Percentiles rank a stretch among this genome's conserved stretches.
Evolutionary conservation across 2,797 vertebrate genomes (phyloP).

Genomic region (Columba guinea): DNA sequence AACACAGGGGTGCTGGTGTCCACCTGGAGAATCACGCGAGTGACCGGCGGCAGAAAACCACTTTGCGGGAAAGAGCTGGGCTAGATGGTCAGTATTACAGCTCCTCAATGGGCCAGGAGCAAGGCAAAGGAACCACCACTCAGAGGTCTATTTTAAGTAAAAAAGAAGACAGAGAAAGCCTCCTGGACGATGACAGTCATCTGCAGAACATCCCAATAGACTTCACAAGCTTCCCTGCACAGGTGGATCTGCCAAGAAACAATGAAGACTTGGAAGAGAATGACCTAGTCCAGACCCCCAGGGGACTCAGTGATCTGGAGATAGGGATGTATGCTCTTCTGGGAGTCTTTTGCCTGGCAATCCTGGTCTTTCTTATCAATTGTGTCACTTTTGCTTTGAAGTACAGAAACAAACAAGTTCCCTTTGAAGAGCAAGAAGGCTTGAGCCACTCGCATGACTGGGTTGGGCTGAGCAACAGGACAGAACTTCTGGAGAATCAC

Average conservation of each 20-base stretch:
- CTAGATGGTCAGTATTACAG: conserved; percentile 39
- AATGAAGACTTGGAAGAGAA: conserved; percentile 67
- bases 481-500: conserved; percentile 88
- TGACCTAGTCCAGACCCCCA: conserved; percentile 73
- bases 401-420: conserved; percentile 87
- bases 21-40: conserved; percentile 40
- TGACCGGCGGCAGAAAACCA: conserved; percentile 43
- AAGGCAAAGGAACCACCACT: conserved; percentile 80
- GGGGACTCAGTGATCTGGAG: conserved; percentile 90
- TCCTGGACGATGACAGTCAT: conserved; percentile 74
- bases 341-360: conserved; percentile 93
- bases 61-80: conserved; percentile 42
- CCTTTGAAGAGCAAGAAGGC: conserved; percentile 85
- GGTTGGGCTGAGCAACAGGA: conserved; percentile 90
- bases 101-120: conserved; percentile 78
- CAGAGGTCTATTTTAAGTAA: conserved; percentile 78
- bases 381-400: conserved; percentile 88
- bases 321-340: conserved; percentile 95
- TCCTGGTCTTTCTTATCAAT: conserved; percentile 93
- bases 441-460: conserved; percentile 91
- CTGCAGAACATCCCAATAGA: conserved; percentile 80
- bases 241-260: conserved; percentile 77
- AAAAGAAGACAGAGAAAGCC: conserved; percentile 70
- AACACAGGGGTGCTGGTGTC: conserved; percentile 61
- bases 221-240: conserved; percentile 84